Conservation (phyloP, 2,113 vertebrate species). For the Siniperca chuatsi region DNA sequence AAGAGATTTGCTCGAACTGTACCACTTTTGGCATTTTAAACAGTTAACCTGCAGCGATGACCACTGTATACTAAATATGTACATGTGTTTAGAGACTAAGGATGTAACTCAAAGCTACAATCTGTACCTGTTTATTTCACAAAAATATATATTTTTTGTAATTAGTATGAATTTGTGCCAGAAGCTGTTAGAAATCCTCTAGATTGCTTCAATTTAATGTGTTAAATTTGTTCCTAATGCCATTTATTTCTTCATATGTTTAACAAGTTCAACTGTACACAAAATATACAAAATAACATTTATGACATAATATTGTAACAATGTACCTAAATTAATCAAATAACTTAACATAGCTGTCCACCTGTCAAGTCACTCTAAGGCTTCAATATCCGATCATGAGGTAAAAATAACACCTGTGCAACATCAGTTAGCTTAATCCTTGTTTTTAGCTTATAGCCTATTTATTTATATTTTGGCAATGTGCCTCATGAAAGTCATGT, state of each 20-base stretch:
- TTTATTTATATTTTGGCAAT: background rate
- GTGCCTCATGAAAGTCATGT: background rate
- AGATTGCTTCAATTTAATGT: background rate
- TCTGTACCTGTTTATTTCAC: background rate
- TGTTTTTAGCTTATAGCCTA: background rate
- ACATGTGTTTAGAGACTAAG: background rate
- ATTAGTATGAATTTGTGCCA: background rate
- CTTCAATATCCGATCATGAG: background rate
- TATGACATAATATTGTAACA: background rate
- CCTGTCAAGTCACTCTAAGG: background rate
- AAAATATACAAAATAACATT: background rate
- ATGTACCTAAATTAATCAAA: background rate
- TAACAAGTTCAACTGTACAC: background rate
- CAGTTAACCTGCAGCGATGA: background rate
- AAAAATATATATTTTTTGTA: background rate
- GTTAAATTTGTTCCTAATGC: background rate
- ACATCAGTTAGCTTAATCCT: background rate
- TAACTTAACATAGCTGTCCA: background rate
- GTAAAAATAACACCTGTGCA: background rate
- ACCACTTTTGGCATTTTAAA: background rate
- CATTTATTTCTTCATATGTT: background rate
- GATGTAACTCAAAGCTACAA: background rate
- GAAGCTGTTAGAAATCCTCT: background rate
- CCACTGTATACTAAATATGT: background rate
- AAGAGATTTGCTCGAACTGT: background rate